phyloP scores from a whole-genome alignment of 2,113 vertebrate species.

The Theristicus caerulescens region DNA sequence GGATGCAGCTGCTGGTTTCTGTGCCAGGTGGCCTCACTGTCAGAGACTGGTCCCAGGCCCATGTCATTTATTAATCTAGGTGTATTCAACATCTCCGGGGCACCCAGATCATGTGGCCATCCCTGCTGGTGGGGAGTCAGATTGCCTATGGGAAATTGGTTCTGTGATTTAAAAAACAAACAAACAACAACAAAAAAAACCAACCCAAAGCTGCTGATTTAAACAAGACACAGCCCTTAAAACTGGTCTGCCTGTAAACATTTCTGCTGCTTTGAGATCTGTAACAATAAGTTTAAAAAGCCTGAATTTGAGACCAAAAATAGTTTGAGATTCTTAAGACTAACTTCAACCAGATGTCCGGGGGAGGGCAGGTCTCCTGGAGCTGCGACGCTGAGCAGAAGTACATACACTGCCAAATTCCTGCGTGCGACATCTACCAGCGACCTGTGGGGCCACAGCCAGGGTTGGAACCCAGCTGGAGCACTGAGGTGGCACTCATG shows the following conservation, averaged over 20 bases:
- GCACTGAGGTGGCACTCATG: not conserved
- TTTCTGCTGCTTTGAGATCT: not conserved
- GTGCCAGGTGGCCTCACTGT: not conserved
- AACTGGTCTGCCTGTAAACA: not conserved
- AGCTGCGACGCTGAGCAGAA: not conserved
- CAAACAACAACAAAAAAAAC: too few relatives aligned
- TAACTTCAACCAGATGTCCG: not conserved
- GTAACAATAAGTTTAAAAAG: not conserved
- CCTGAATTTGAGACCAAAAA: not conserved
- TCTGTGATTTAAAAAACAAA: not conserved
- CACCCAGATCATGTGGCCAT: not conserved
- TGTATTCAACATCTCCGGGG: not conserved
- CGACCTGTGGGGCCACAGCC: accelerated
- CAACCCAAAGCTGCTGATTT: not conserved
- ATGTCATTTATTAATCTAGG: not conserved
- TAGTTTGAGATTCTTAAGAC: not conserved
- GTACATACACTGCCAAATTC: not conserved
- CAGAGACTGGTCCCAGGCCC: not conserved
- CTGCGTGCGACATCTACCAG: not conserved
- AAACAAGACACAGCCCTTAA: not conserved
- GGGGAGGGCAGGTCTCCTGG: not conserved
- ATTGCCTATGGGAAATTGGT: not conserved
- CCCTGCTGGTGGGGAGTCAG: not conserved
- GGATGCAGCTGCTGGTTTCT: not conserved
- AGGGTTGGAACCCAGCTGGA: not conserved